Evolutionary conservation across 2,888 invertebrate species (phyloP), one percentile per base, ranked within the genome.

Genomic region (Magallana nippona): DNA sequence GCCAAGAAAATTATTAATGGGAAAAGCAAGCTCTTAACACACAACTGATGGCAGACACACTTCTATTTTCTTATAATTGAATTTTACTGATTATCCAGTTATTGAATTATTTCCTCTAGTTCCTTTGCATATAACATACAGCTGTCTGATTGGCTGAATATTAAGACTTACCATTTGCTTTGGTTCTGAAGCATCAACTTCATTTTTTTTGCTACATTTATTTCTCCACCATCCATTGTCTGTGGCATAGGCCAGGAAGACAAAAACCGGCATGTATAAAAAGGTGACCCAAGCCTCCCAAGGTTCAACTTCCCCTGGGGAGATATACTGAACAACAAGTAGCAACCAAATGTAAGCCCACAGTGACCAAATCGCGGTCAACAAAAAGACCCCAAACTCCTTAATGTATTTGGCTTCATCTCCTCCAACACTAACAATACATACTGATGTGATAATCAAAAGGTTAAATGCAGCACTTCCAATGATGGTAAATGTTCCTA

Each of bases 291-390:
- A 92, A 10, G 93, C 93, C 85, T 93, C 93, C 92, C 93, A 93
- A 1, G 90, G 88, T 27, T 91, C 90, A 10, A 93, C 89, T 27
- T 87, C 89, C 17, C 91, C 91, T 0, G 93, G 93, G 1, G 91
- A 82, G 63, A 92, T 90, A 83, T 88, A 90, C 55, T 87, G 84
- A n/a, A 93, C 91, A 55, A 91, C 92, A 2, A 93, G 79, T 83
- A 93, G 86, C 92, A 93, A 92, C 93, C 93, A 93, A 19, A 93
- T 82, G 88, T 93, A 93, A n/a, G 93, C 93, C 88, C 90, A 92
- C 82, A 93, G 89, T 11, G 92, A 93, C 92, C 93, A 93, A 19
- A 89, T 83, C 10, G 92, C 89, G 5, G 93, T 93, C 82, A 93
- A 84, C 15, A 91, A 56, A 85, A 93, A 93, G 77, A 93, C 93